phyloP scores from a whole-genome alignment of 1,140 invertebrate species.

The Mamestra configurata region DNA sequence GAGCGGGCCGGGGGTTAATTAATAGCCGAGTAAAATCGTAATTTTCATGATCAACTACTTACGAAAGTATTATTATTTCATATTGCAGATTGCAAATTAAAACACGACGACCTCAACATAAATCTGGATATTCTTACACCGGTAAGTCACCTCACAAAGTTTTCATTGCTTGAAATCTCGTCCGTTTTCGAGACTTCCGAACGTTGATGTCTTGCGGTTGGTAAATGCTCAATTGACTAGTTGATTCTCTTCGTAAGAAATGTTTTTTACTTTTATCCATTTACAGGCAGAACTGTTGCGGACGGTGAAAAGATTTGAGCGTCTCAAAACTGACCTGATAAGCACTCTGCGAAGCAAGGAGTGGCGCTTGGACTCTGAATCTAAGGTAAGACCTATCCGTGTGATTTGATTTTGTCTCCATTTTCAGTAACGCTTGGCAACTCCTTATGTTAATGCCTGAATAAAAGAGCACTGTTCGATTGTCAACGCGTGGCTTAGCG shows the following conservation, averaged over 20 bases:
- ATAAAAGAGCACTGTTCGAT: too few relatives aligned
- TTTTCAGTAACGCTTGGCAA: too few relatives aligned
- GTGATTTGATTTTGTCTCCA: too few relatives aligned
- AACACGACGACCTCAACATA: constrained; percentile 87
- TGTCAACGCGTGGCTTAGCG: too few relatives aligned
- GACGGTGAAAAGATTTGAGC: constrained; percentile 86
- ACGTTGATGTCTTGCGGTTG: too few relatives aligned
- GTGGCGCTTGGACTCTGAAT: constrained; percentile 87
- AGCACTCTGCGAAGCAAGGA: constrained; percentile 86
- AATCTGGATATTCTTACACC: constrained; percentile 87
- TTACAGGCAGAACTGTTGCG: constrained; percentile 85
- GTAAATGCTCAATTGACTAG: too few relatives aligned
- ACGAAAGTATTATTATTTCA: constrained; percentile 22
- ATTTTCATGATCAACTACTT: too few relatives aligned
- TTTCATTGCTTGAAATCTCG: too few relatives aligned
- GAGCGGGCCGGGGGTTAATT: too few relatives aligned
- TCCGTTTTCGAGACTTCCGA: too few relatives aligned
- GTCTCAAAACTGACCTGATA: constrained; percentile 86
- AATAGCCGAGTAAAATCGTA: too few relatives aligned
- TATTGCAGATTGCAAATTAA: constrained; percentile 83
- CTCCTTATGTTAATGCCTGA: too few relatives aligned
- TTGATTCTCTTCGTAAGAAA: not conserved
- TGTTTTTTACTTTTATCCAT: constrained; percentile 25
- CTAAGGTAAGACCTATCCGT: constrained; percentile 74
- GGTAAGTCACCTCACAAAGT: constrained; percentile 71